Percentiles rank a stretch among this genome's conserved stretches.
phyloP scores from a whole-genome alignment of 1,140 invertebrate genomes.

The Plodia interpunctella region DNA sequence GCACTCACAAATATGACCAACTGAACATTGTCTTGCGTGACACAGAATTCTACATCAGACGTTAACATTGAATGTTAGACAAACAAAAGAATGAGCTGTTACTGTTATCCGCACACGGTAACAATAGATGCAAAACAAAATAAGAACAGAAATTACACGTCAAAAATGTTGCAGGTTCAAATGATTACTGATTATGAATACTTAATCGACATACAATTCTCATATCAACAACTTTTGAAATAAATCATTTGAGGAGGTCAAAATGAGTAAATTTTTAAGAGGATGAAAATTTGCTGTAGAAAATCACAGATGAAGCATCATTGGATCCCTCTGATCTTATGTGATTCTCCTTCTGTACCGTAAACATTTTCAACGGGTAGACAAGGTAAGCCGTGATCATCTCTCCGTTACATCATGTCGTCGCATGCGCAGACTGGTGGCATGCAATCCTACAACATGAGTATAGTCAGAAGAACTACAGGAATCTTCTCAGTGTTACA shows the following conservation, averaged over 20 bases:
- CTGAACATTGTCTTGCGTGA: not conserved
- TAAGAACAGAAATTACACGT: not conserved
- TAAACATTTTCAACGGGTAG: not conserved
- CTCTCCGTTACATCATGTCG: not conserved
- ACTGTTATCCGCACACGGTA: conserved; percentile 8
- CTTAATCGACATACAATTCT: no score
- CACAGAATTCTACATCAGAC: not conserved
- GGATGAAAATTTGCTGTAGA: no score
- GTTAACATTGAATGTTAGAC: conserved; percentile 2
- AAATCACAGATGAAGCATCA: no score
- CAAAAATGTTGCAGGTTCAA: not conserved
- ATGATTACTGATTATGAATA: not conserved
- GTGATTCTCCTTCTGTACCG: not conserved
- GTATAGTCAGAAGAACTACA: no score
- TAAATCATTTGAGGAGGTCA: no score
- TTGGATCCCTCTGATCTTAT: no score
- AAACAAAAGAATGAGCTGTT: conserved; percentile 9
- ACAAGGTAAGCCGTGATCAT: not conserved
- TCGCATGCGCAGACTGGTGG: not conserved
- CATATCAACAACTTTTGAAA: no score
- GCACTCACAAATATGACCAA: not conserved
- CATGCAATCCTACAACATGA: not conserved
- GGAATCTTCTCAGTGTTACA: no score
- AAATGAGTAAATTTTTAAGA: no score
- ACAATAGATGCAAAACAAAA: not conserved